These are phyloP conservation scores for Coluber constrictor DNA, from an alignment of 2,797 vertebrate species.

Conservation along the genomic window DNA sequence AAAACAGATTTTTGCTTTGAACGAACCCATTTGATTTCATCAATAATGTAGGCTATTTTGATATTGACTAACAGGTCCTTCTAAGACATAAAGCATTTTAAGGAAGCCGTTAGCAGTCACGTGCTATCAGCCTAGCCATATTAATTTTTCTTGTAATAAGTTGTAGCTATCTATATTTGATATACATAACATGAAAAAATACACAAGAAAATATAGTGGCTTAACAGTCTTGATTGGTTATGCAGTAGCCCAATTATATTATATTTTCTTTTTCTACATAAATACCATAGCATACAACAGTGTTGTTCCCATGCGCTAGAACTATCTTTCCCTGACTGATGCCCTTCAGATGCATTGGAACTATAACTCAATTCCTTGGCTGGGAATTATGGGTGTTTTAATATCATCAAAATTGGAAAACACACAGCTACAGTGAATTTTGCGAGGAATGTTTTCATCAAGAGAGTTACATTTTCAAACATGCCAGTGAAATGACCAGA, in stretches of 20 bases:
- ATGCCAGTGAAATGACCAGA: constrained; percentile 10
- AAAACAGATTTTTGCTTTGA: constrained; percentile 18
- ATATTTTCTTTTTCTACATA: neutral
- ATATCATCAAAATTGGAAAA: constrained; percentile 11
- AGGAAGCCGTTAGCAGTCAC: constrained; percentile 20
- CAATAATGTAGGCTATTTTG: constrained; percentile 35
- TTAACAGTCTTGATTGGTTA: neutral
- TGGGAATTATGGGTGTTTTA: neutral
- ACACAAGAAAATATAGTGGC: neutral
- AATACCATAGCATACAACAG: neutral
- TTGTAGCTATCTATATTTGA: neutral
- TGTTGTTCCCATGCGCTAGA: neutral
- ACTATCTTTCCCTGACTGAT: neutral
- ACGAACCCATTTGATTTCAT: constrained; percentile 17
- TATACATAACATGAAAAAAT: neutral
- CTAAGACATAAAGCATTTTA: neutral
- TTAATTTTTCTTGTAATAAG: neutral
- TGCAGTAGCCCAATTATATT: neutral
- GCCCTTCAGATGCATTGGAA: neutral
- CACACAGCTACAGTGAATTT: neutral
- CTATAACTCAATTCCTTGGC: neutral
- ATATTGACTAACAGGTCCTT: neutral
- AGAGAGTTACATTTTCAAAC: constrained; percentile 13
- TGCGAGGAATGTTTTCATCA: neutral
- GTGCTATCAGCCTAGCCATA: neutral